Evolutionary conservation across 2,113 vertebrate species (phyloP).

Genomic region (Mirza zaza): DNA sequence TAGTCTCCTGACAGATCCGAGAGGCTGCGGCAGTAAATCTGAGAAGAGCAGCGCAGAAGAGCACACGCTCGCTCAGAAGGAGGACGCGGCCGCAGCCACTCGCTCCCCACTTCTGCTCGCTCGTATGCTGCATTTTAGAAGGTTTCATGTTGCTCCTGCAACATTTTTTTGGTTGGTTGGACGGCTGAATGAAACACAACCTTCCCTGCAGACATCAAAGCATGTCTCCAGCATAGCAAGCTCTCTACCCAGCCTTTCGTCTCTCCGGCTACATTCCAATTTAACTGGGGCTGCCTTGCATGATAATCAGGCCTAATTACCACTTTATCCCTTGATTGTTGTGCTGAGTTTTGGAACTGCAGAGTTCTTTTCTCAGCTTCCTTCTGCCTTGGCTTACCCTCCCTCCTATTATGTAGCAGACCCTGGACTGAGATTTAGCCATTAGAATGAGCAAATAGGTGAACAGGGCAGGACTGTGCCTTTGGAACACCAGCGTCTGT

Average conservation of each 20-base stretch:
- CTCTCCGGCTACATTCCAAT: conserved; percentile 85
- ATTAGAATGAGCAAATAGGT: conserved; percentile 75
- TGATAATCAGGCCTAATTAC: conserved; percentile 88
- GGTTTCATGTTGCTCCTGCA: conserved; percentile 61
- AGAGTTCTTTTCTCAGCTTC: conserved; percentile 77
- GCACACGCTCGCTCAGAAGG: background rate
- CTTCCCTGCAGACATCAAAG: conserved; percentile 84
- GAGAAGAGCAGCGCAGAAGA: background rate
- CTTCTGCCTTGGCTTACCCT: conserved; percentile 64
- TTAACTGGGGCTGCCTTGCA: conserved; percentile 85
- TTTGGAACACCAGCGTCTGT: background rate
- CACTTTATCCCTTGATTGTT: conserved; percentile 84
- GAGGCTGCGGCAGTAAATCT: background rate
- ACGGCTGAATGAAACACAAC: conserved; percentile 74
- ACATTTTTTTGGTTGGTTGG: conserved; percentile 68
- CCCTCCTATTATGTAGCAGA: conserved; percentile 77
- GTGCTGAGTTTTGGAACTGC: conserved; percentile 82
- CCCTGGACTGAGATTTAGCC: conserved; percentile 48
- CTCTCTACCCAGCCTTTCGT: conserved; percentile 81
- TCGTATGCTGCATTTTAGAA: background rate
- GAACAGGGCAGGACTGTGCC: conserved; percentile 55
- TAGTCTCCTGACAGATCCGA: conserved; percentile 28
- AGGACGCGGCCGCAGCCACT: background rate
- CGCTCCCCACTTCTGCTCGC: background rate
- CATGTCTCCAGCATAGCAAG: conserved; percentile 80